phyloP scores from a whole-genome alignment of 2,113 vertebrate species.

The Guaruba guarouba region DNA sequence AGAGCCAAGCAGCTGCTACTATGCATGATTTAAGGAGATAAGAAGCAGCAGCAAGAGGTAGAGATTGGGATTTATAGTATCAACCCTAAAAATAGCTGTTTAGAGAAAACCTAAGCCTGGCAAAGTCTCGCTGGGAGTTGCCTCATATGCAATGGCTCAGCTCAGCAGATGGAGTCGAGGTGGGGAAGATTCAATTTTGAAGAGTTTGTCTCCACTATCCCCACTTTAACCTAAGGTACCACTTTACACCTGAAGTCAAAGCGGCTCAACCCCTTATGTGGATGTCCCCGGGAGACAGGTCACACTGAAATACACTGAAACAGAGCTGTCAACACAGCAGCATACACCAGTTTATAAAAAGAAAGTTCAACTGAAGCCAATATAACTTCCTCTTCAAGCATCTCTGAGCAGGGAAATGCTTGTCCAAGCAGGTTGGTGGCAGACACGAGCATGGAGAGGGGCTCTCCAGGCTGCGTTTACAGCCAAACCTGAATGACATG shows the following conservation, averaged over 20 bases:
- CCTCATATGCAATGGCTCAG: neutral
- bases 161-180: neutral
- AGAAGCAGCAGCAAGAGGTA: constrained; percentile 21
- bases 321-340: neutral
- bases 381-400: constrained; percentile 24
- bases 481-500: neutral
- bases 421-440: constrained; percentile 52
- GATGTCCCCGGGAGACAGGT: neutral
- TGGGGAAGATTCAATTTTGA: neutral
- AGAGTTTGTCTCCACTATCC: neutral
- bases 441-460: neutral
- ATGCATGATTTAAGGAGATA: constrained; percentile 60
- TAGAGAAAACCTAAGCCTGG: constrained; percentile 35
- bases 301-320: neutral
- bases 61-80: constrained; percentile 40
- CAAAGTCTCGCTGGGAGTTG: constrained; percentile 21
- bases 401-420: constrained; percentile 16
- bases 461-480: constrained; percentile 11
- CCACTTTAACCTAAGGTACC: neutral
- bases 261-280: neutral
- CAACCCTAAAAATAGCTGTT: constrained; percentile 52
- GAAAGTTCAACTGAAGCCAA: constrained; percentile 29
- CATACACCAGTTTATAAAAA: constrained; percentile 20
- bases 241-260: neutral
- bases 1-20: constrained; percentile 59